A percentile compares a stretch with the other conserved stretches of the same genome.
Evolutionary conservation across 2,797 vertebrate species (phyloP).

Genomic region (Catamblyrhynchus diadema): DNA sequence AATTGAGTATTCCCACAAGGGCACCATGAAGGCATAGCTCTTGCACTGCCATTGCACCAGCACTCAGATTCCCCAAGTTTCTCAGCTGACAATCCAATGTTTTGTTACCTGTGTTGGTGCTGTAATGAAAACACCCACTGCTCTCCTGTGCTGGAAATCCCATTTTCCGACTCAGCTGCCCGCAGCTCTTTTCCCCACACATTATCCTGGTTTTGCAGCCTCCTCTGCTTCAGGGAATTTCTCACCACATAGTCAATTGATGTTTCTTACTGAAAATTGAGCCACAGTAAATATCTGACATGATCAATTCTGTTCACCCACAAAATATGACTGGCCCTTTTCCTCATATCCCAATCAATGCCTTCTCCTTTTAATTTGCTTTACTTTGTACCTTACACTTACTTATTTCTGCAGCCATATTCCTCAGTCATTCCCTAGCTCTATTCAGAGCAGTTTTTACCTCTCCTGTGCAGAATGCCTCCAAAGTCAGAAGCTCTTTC

Average conservation of each 20-base stretch:
- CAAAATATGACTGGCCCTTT: background rate
- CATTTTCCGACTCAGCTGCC: background rate
- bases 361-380: background rate
- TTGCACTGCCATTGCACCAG: background rate
- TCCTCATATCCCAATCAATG: background rate
- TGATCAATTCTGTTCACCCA: background rate
- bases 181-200: background rate
- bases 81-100: background rate
- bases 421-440: background rate
- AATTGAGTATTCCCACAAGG: background rate
- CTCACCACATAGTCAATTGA: background rate
- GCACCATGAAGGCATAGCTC: background rate
- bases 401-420: background rate
- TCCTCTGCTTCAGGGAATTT: background rate
- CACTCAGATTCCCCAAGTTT: background rate
- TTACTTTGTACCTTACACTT: background rate
- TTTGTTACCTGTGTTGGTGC: background rate
- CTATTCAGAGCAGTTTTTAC: background rate
- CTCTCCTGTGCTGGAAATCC: background rate
- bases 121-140: background rate
- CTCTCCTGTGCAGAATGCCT: background rate
- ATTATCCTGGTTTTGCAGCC: background rate
- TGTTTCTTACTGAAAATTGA: background rate
- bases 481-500: background rate
- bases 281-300: background rate